Conservation (phyloP, 2,113 vertebrate species). For the Heliornis fulica region DNA sequence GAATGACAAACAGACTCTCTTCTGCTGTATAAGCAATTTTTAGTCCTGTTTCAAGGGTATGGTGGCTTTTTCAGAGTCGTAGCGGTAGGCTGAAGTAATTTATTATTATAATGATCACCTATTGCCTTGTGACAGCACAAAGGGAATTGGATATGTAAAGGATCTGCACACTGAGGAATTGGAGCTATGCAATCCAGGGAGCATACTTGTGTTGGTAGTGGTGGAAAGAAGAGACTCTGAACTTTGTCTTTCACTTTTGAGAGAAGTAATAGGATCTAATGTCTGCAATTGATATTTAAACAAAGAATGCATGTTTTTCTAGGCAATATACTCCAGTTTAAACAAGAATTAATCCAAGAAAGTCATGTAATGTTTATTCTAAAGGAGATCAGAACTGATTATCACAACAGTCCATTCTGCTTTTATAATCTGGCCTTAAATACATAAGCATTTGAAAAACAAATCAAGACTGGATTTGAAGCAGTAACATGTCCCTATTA, state of each 20-base stretch:
- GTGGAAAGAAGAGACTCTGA: not conserved
- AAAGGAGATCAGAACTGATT: conserved; percentile 60
- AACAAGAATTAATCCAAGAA: conserved; percentile 46
- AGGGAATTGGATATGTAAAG: not conserved
- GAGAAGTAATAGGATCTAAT: conserved; percentile 10
- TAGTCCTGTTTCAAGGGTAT: not conserved
- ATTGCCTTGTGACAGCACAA: not conserved
- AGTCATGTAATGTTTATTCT: conserved; percentile 35
- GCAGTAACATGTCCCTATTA: not conserved
- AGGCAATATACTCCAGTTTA: conserved; percentile 32
- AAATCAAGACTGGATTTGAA: conserved; percentile 1
- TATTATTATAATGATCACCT: not conserved
- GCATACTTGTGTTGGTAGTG: not conserved
- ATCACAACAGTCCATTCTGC: conserved; percentile 16
- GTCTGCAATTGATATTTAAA: conserved; percentile 20
- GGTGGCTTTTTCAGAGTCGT: not conserved
- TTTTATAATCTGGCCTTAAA: conserved; percentile 32
- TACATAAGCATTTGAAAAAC: conserved; percentile 45
- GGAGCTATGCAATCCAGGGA: not conserved
- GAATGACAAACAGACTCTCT: not conserved
- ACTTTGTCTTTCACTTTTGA: not conserved
- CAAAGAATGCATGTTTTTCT: conserved; percentile 9
- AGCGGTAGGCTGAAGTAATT: not conserved
- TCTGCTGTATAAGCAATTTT: not conserved
- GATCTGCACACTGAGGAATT: not conserved